A percentile compares a stretch with the other conserved stretches of the same genome.
Evolutionary conservation across 2,797 vertebrate genomes (phyloP).

Genomic region (Vireo griseus): DNA sequence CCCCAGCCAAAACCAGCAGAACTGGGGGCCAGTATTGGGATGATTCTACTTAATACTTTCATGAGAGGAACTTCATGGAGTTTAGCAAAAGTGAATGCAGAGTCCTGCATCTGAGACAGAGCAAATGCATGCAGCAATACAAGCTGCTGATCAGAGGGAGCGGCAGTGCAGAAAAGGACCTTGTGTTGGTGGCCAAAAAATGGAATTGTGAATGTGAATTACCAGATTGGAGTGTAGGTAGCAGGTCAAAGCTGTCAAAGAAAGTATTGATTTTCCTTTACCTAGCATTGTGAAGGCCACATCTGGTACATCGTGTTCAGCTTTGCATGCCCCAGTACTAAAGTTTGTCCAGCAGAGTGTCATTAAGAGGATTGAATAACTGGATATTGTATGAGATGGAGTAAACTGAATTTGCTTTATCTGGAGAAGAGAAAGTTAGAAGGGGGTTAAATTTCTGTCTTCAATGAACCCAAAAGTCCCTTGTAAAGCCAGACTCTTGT

Average conservation of each 20-base stretch:
- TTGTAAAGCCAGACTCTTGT: neutral
- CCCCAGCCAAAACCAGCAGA: neutral
- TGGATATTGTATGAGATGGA: neutral
- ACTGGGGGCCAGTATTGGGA: neutral
- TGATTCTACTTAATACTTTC: neutral
- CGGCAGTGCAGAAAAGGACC: neutral
- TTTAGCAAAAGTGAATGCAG: neutral
- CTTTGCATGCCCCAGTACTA: neutral
- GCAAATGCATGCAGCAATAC: neutral
- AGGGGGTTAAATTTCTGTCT: neutral
- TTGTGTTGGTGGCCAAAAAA: neutral
- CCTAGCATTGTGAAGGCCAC: neutral
- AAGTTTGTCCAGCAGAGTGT: neutral
- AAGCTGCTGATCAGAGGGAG: neutral
- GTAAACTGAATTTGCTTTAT: neutral
- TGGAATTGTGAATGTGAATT: neutral
- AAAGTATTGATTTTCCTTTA: neutral
- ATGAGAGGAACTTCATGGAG: neutral
- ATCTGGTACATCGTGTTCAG: neutral
- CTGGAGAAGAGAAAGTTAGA: neutral
- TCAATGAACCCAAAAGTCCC: neutral
- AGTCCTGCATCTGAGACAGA: neutral
- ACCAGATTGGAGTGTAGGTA: neutral
- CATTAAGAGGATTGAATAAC: neutral
- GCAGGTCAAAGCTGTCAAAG: neutral